These are phyloP conservation scores for Drosophila falleni DNA, from an alignment of 2,888 invertebrate species.

Conservation along the genomic window DNA sequence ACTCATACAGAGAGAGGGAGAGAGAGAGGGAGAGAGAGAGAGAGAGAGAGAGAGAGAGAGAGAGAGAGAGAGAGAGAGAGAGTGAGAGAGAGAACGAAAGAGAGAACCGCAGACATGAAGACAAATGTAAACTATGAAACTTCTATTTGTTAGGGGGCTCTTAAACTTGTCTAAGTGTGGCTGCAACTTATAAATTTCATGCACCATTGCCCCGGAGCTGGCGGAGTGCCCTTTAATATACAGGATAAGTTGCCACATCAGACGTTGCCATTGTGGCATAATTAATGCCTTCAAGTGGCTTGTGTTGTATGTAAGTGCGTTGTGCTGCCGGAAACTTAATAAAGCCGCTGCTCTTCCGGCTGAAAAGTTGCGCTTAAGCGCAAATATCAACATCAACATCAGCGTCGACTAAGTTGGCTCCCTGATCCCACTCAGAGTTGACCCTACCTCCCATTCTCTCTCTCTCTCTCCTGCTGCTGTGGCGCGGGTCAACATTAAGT, in stretches of 20 bases:
- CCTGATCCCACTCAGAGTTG: background rate
- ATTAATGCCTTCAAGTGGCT: conserved; percentile 67
- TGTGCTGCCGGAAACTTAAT: conserved; percentile 62
- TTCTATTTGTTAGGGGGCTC: conserved; percentile 16
- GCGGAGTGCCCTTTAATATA: conserved; percentile 47
- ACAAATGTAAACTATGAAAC: conserved; percentile 9
- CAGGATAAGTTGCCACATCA: conserved; percentile 39
- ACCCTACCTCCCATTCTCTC: background rate
- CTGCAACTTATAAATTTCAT: conserved; percentile 47
- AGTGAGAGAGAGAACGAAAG: background rate
- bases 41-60: conserved; percentile 1
- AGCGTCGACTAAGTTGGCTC: conserved; percentile 23
- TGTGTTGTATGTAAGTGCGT: conserved; percentile 39
- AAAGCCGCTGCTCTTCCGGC: conserved; percentile 62
- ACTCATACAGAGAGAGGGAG: conserved; percentile 1
- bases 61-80: conserved; percentile 2
- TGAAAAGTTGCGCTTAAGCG: conserved; percentile 60
- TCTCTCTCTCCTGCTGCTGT: background rate
- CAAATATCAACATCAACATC: conserved; percentile 74
- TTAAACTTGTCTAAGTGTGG: conserved; percentile 23
- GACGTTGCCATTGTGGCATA: conserved; percentile 53
- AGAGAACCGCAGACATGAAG: conserved; percentile 6
- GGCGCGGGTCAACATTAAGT: conserved; percentile 58
- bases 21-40: conserved; percentile 1
- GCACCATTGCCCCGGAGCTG: conserved; percentile 18